Evolutionary conservation across 2,797 vertebrate species (phyloP).

Genomic region (Anniella stebbinsi): DNA sequence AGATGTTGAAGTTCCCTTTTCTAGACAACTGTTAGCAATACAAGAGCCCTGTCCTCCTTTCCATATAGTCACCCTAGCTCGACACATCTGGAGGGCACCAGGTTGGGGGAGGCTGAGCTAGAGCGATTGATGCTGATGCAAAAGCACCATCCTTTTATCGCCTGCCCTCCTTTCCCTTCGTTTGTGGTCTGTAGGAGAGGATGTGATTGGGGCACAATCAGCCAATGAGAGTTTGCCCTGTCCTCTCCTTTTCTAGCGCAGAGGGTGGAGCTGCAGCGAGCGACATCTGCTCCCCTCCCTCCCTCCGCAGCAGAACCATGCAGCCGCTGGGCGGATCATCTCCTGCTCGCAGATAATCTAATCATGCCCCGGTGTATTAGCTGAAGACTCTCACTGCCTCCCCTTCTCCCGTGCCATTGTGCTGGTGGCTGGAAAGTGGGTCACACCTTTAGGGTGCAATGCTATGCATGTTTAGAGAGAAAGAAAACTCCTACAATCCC

Average conservation of each 20-base stretch:
- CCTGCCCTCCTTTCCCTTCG: background rate
- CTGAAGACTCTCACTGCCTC: background rate
- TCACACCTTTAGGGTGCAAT: background rate
- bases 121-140: too few relatives aligned
- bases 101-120: too few relatives aligned
- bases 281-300: background rate
- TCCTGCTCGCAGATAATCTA: background rate
- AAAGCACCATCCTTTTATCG: too few relatives aligned
- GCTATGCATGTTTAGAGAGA: too few relatives aligned
- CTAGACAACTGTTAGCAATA: too few relatives aligned
- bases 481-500: too few relatives aligned
- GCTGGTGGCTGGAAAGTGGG: background rate
- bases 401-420: background rate
- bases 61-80: too few relatives aligned
- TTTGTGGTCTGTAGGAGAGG: background rate
- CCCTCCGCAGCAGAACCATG: background rate
- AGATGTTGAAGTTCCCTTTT: too few relatives aligned
- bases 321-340: background rate
- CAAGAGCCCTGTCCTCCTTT: too few relatives aligned
- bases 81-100: too few relatives aligned
- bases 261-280: background rate
- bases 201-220: background rate
- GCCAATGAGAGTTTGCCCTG: background rate
- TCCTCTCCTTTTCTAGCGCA: background rate
- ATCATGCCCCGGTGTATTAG: background rate